Conservation (phyloP, 1,140 invertebrate species). For the Chrysoperla carnea region DNA sequence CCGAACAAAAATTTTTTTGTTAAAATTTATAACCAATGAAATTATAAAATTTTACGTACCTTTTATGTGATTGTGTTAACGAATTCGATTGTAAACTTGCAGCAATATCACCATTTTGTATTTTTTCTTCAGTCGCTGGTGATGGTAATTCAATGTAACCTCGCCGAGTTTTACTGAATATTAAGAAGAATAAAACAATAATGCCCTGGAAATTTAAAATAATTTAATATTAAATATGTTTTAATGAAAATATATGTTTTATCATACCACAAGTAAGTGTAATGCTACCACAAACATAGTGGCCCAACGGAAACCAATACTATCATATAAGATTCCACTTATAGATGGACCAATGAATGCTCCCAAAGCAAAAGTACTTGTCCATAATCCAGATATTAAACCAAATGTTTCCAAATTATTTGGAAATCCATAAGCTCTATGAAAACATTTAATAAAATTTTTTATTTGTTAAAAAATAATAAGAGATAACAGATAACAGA, state of each 20-base stretch:
- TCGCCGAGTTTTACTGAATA: too few species aligned
- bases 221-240: too few species aligned
- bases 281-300: conserved; percentile 53
- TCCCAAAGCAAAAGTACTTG: conserved; percentile 69
- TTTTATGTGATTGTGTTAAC: too few species aligned
- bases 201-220: too few species aligned
- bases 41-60: too few species aligned
- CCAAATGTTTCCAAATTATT: conserved; percentile 70
- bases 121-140: too few species aligned
- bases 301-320: conserved; percentile 47
- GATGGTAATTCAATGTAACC: too few species aligned
- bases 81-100: too few species aligned
- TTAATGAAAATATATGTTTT: not conserved
- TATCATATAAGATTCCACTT: conserved; percentile 56
- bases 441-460: not conserved
- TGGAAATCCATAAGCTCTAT: conserved; percentile 49
- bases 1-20: too few species aligned
- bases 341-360: conserved; percentile 67
- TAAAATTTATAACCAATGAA: too few species aligned
- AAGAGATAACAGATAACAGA: not conserved
- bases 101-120: too few species aligned
- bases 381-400: conserved; percentile 69
- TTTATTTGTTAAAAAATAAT: not conserved
- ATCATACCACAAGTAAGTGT: conserved; percentile 36
- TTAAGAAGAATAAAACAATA: too few species aligned